These are phyloP conservation scores for Ametastegia equiseti DNA, from an alignment of 2,888 invertebrate genomes.

Conservation along the genomic window DNA sequence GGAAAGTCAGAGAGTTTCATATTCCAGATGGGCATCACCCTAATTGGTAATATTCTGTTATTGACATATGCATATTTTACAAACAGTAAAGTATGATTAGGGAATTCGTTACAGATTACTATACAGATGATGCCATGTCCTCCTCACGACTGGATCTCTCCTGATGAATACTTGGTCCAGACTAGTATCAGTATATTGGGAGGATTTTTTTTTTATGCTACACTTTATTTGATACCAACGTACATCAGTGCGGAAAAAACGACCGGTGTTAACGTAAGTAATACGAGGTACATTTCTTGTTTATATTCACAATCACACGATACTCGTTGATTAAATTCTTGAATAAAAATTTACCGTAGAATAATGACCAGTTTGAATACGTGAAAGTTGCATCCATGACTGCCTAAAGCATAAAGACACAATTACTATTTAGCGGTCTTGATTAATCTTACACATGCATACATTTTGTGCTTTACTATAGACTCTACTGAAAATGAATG, in stretches of 20 bases:
- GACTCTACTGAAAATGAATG: constrained; percentile 73
- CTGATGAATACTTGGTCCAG: constrained; percentile 58
- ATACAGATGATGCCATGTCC: constrained; percentile 72
- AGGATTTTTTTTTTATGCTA: constrained; percentile 66
- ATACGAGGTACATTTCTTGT: neutral
- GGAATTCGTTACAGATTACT: constrained; percentile 60
- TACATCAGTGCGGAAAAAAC: constrained; percentile 70
- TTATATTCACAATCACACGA: neutral
- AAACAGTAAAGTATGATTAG: too few species aligned
- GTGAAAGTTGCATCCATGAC: neutral
- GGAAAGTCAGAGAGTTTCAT: too few species aligned
- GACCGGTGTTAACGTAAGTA: constrained; percentile 71
- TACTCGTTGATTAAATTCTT: too few species aligned
- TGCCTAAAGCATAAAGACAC: neutral
- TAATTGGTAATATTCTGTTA: too few species aligned
- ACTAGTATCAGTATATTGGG: constrained; percentile 62
- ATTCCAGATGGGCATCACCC: too few species aligned
- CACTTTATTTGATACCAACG: constrained; percentile 67
- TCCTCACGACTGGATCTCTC: constrained; percentile 63
- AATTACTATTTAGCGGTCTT: neutral
- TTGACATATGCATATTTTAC: neutral
- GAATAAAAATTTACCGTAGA: neutral
- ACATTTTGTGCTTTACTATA: constrained; percentile 52
- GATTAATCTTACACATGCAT: neutral
- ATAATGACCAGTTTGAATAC: neutral